Evolutionary conservation across 2,888 invertebrate genomes (phyloP), one percentile per base, ranked within the genome.

Genomic region (Drosophila suboccidentalis): DNA sequence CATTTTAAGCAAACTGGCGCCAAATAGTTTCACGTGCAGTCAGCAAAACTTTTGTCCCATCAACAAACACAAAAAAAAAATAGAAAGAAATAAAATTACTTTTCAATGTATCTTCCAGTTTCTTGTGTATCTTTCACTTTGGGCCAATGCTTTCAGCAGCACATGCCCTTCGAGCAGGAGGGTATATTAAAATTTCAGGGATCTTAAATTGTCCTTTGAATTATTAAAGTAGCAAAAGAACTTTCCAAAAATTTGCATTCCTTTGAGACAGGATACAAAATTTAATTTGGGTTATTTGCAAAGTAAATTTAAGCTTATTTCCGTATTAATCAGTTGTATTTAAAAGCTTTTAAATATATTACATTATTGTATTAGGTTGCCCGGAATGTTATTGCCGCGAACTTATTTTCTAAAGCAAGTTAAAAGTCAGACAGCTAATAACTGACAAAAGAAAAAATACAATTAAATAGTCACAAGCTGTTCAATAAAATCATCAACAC

Each of bases 21-120:
- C 79, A 82, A 78, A 80, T 82, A 82, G 72, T 82, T 82, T 64
- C 75, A 71, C 75, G 64, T 65, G 61, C 50, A 77, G 78, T 78
- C 69, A 70, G 64, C 65, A 64, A 63, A 81, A 74, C 68, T 81
- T 80, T 82, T 63, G 34, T 58, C 61, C 46, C 68, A 82, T 81
- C 78, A 73, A 67, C 71, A 70, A 79, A 73, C 29, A 59, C n/a
- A 41, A 72, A 59, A 57, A 50, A 13, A 34, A 54, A 17, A n/a
- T n/a, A 44, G 19, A 51, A 9, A 41, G 54, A 58, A 54, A 59
- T 54, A 46, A 63, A 57, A 74, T 59, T 69, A 49, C 73, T 77
- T 69, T 76, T 73, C 73, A 80, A 80, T 65, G 73, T 71, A 58
- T 59, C 53, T 77, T 63, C n/a, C 44, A 22, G 44, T 44, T 43